Evolutionary conservation across 2,888 invertebrate species (phyloP).

Genomic region (Cartodere bifasciata): DNA sequence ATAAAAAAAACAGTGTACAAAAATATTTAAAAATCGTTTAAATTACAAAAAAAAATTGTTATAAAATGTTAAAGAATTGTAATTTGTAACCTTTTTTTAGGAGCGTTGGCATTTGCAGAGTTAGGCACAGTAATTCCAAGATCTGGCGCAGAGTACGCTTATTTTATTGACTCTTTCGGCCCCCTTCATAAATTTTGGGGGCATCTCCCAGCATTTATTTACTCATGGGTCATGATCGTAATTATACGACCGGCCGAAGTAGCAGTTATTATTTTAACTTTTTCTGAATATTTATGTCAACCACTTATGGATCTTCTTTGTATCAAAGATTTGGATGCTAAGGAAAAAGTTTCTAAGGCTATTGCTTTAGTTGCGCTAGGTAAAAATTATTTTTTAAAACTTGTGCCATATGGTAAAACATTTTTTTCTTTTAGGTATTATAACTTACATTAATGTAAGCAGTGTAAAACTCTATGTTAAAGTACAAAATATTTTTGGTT

Average conservation of each 20-base stretch:
- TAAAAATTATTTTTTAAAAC: slow-evolving; percentile 29
- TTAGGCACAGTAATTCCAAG: slow-evolving; percentile 64
- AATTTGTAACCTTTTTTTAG: slow-evolving; percentile 37
- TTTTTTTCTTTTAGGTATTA: slow-evolving; percentile 43
- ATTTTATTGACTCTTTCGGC: slow-evolving; percentile 60
- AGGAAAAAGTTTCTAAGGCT: slow-evolving; percentile 43
- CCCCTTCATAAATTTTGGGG: slow-evolving; percentile 57
- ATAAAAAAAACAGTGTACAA: too few species aligned
- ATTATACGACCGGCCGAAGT: slow-evolving; percentile 66
- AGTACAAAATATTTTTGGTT: slow-evolving; percentile 69
- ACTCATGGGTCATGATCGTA: slow-evolving; percentile 65
- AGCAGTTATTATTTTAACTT: slow-evolving; percentile 63
- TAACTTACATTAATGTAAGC: slow-evolving; percentile 64
- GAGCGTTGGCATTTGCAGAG: slow-evolving; percentile 70
- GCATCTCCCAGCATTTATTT: slow-evolving; percentile 59
- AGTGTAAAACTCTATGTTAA: slow-evolving; percentile 69
- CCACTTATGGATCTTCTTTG: slow-evolving; percentile 43
- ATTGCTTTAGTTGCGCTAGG: slow-evolving; percentile 51
- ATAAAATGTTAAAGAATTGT: too few species aligned
- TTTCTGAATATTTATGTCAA: slow-evolving; percentile 60
- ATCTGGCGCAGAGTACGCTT: slow-evolving; percentile 73
- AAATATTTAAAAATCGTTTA: too few species aligned
- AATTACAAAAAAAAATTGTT: slow-evolving; percentile 3
- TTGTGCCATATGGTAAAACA: slow-evolving; percentile 1
- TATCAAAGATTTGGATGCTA: slow-evolving; percentile 30